These are phyloP conservation scores for Oscheius sp. DNA, from an alignment of 2,888 invertebrate species.

Conservation along the genomic window DNA sequence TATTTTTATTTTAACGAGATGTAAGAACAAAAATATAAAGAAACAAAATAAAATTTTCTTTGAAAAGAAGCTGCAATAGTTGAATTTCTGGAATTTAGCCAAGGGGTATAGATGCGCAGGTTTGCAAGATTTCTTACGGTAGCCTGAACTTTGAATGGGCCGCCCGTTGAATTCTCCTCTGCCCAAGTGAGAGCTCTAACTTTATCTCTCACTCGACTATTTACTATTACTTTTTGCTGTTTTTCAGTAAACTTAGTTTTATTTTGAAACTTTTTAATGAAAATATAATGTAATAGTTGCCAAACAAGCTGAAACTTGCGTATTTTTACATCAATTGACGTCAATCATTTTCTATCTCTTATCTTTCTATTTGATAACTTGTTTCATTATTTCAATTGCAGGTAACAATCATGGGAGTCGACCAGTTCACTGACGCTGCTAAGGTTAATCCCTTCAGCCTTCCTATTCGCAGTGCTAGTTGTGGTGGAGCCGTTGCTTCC, in stretches of 20 bases:
- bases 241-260: no score
- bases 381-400: constrained; percentile 28
- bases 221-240: no score
- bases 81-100: neutral
- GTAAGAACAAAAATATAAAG: neutral
- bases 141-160: neutral
- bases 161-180: neutral
- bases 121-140: neutral
- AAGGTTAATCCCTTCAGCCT: constrained; percentile 63
- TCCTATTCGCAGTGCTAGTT: constrained; percentile 58
- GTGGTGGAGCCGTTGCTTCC: constrained; percentile 35
- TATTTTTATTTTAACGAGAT: neutral
- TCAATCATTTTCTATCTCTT: neutral
- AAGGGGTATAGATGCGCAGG: neutral
- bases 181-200: no score
- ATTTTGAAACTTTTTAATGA: no score
- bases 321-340: neutral
- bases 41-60: no score
- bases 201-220: no score
- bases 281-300: no score
- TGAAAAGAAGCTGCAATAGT: neutral
- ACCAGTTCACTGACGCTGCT: constrained; percentile 56
- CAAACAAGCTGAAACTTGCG: no score
- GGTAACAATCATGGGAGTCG: constrained; percentile 62
- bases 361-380: neutral